A percentile compares a stretch with the other conserved stretches of the same genome.
Conservation (phyloP, 2,888 invertebrate species). For the Hypercompe scribonia region DNA sequence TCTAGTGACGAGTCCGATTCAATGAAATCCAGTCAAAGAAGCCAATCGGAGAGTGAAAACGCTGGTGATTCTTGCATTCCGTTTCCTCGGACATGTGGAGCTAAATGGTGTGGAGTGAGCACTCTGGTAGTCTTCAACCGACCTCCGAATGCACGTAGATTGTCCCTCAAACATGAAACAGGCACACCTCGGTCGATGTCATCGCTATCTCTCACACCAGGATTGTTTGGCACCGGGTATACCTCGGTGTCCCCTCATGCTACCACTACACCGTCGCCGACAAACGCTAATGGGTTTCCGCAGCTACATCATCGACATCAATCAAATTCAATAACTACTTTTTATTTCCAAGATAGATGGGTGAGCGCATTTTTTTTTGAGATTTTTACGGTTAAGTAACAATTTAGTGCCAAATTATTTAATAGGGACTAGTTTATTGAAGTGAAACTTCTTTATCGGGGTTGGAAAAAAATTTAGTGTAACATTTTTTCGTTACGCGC, state of each 20-base stretch:
- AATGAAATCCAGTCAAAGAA: constrained; percentile 80
- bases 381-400: neutral
- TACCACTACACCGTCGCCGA: constrained; percentile 83
- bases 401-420: neutral
- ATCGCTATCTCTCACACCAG: constrained; percentile 75
- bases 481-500: no score
- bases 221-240: constrained; percentile 72
- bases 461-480: no score
- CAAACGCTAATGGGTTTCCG: constrained; percentile 80
- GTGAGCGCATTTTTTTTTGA: constrained; percentile 69
- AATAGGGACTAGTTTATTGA: no score
- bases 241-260: constrained; percentile 81
- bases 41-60: constrained; percentile 82
- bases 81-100: constrained; percentile 97
- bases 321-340: constrained; percentile 90
- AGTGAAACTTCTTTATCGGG: no score
- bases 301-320: constrained; percentile 83
- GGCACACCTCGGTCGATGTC: constrained; percentile 90
- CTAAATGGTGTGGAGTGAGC: constrained; percentile 95
- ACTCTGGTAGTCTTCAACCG: constrained; percentile 95
- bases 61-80: constrained; percentile 94
- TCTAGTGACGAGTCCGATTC: constrained; percentile 84
- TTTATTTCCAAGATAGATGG: constrained; percentile 92
- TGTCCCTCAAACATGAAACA: constrained; percentile 89
- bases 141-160: constrained; percentile 89